Conservation (phyloP, 2,888 invertebrate genomes). For the Hypolimnas misippus region DNA sequence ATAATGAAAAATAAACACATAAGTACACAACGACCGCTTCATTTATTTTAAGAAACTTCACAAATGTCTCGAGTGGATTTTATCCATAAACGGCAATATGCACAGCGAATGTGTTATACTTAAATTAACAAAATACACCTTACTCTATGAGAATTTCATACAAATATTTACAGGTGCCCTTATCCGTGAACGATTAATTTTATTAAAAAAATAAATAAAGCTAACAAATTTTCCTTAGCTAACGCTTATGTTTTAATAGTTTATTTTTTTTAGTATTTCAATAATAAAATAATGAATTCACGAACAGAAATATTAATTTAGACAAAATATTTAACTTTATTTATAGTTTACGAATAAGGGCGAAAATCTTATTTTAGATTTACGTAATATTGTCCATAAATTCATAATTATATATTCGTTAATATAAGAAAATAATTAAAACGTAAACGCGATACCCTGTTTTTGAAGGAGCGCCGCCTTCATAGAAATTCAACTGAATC, state of each 20-base stretch:
- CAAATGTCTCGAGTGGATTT: slow-evolving; percentile 81
- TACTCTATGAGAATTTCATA: slow-evolving; percentile 57
- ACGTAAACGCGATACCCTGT: slow-evolving; percentile 69
- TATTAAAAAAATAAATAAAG: not conserved
- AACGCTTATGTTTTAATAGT: no score
- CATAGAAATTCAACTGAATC: slow-evolving; percentile 41
- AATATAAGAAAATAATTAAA: slow-evolving; percentile 45
- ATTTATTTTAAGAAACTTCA: slow-evolving; percentile 78
- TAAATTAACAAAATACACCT: slow-evolving; percentile 55
- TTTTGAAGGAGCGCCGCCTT: slow-evolving; percentile 53
- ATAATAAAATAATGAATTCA: slow-evolving; percentile 29
- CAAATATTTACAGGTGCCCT: slow-evolving; percentile 74
- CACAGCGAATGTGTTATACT: slow-evolving; percentile 71
- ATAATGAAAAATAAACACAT: slow-evolving; percentile 52
- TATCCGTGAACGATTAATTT: slow-evolving; percentile 51
- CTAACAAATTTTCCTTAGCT: not conserved
- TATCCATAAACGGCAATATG: slow-evolving; percentile 81
- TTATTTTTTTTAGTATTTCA: not conserved
- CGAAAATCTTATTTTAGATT: slow-evolving; percentile 48
- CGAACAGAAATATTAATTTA: no score
- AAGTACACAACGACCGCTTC: slow-evolving; percentile 76
- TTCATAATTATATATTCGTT: slow-evolving; percentile 56
- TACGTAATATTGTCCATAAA: slow-evolving; percentile 71
- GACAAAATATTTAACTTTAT: no score
- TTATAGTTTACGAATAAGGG: slow-evolving; percentile 58